A percentile compares a stretch with the other conserved stretches of the same genome.
These are phyloP conservation scores for Lepilemur septentrionalis DNA, from an alignment of 2,797 vertebrate genomes.

Conservation along the genomic window DNA sequence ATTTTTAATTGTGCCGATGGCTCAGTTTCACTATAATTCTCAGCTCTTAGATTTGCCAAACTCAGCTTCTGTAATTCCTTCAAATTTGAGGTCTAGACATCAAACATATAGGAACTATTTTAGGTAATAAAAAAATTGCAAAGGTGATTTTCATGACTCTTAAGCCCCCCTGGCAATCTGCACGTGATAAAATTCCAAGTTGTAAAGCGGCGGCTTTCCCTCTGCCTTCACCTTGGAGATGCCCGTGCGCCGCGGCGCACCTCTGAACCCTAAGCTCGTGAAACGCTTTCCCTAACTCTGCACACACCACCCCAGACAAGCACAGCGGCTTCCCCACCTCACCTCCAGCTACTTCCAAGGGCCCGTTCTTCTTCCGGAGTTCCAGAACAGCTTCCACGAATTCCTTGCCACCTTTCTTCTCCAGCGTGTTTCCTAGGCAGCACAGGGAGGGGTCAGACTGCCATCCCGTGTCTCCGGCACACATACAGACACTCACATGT, in stretches of 20 bases:
- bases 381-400: constrained; percentile 94
- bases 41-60: constrained; percentile 58
- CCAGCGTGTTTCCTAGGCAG: constrained; percentile 93
- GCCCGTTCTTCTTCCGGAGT: constrained; percentile 96
- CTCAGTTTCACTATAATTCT: constrained; percentile 65
- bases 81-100: constrained; percentile 73
- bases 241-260: rapidly evolving
- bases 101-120: constrained; percentile 62
- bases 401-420: constrained; percentile 97
- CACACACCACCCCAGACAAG: rapidly evolving
- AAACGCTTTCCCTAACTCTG: rapidly evolving
- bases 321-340: constrained; percentile 51
- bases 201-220: background rate
- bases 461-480: constrained; percentile 35
- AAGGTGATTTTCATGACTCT: constrained; percentile 27
- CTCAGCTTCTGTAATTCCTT: constrained; percentile 69
- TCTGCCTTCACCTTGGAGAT: background rate
- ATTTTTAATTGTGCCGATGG: constrained; percentile 74
- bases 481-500: constrained; percentile 49
- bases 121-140: background rate
- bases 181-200: background rate
- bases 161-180: background rate
- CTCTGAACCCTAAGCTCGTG: background rate
- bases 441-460: constrained; percentile 75
- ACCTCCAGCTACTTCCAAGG: constrained; percentile 97